Base-by-base conservation (phyloP, 2,113 vertebrate species). In the Otolemur garnettii region DNA sequence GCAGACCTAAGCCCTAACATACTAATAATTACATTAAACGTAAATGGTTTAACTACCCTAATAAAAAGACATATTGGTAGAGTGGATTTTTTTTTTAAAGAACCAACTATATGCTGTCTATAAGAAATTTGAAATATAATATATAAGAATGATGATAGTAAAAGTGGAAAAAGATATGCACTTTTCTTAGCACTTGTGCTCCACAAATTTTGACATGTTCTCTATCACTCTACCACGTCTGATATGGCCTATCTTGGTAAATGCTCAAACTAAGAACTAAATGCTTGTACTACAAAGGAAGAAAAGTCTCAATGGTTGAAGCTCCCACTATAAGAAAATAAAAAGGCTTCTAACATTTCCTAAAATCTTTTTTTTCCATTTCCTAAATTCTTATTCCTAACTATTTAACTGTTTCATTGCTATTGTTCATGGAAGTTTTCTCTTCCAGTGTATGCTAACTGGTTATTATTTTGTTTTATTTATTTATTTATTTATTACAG, bases 121-220 rank as follows among this genome's bases (percentile, higher is more conserved):
- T 28, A 91, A 69, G 66, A 82, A 91, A 72, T 53, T 82, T 82
- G 5, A 81, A 72, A 82, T 82, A 60, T n/a, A 82, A 66, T 72
- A 60, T 71, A 35, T 6, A 50, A 28, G 24, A 28, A 50, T 30
- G 68, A 10, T 72, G 68, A 35, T 35, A 62, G 21, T 91, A 83
- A 83, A 35, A 72, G 21, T 72, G 55, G 53, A 45, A 82, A 91
- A 82, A 60, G 71, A 62, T 50, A 28, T 50, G 14, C 38, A 9
- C 45, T 50, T 50, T 50, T 50, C 45, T 50, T 50, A 50, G 45
- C 45, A 50, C 45, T 10, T 50, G 45, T 50, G 45, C 45, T 50
- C 45, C 45, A 50, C 45, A 50, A 50, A 50, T 50, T 50, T 50
- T 50, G 45, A 50, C 45, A 9, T 50, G 45, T 50, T 50, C 7